Evolutionary conservation across 2,113 vertebrate genomes (phyloP), one percentile per base, ranked within the genome.

Genomic region (Desmodus rotundus): DNA sequence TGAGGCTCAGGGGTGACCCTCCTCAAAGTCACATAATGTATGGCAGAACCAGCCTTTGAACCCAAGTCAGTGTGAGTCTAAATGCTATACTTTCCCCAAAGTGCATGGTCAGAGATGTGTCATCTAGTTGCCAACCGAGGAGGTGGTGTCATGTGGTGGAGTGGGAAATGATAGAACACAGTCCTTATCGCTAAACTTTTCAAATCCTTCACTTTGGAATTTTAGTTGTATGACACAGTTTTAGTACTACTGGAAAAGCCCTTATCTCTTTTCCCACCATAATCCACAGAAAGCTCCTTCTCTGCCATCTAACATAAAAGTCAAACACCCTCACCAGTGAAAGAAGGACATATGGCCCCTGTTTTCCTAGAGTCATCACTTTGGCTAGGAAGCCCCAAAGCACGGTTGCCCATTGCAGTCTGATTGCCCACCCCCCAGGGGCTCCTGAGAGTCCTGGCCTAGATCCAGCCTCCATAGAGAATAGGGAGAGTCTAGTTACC

Each of bases 401-500:
- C 9, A 0, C 5, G 41, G 10, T 4, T 14, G 58, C n/a, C 36
- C 19, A 0, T 24, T 54, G 31, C 14, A 7, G 43, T 26, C 28
- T 61, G 50, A 20, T 33, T 45, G 52, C 43, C 33, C 31, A 26
- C 14, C 14, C 14, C 9, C 67, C 22, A n/a, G 54, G 31, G 12
- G 7, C 12, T 38, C 20, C 91, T 26, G 33, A 16, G 31, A 80
- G 28, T 31, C 19, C 50, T 83, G 52, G 16, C 61, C 67, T 68
- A 31, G 52, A 54, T 9, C 5, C 26, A 11, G 19, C 33, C 54
- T 74, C 19, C 3, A 1, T 0, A 58, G 73, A 85, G 65, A 83
- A 65, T 15, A 33, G 94, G 12, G 1, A 92, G 45, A 92, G 45
- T 28, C 1, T 82, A 19, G 52, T 98, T 95, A 98, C 98, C 98